These are phyloP conservation scores for Pseudococcus viburni DNA, from an alignment of 2,888 invertebrate genomes.

Conservation along the genomic window DNA sequence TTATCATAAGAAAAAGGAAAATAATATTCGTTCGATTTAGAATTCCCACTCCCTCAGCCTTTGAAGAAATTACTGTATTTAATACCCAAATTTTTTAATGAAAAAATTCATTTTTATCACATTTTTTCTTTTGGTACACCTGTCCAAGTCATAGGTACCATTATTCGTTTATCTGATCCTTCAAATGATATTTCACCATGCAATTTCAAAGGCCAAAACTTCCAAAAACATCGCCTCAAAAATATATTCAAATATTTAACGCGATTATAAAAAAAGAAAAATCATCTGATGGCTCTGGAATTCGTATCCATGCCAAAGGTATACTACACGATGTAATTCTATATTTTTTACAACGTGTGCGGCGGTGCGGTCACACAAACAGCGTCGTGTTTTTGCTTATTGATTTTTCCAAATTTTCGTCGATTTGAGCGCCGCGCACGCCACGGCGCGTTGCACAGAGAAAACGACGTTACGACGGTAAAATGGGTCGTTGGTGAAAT, in stretches of 20 bases:
- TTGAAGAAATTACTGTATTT: too few relatives aligned
- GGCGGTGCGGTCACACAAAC: conserved; percentile 37
- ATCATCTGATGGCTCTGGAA: background rate
- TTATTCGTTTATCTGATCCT: too few relatives aligned
- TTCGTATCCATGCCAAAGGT: conserved; percentile 3
- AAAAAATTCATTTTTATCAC: too few relatives aligned
- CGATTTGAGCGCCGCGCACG: conserved; percentile 37
- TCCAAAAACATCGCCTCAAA: background rate
- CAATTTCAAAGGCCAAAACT: background rate
- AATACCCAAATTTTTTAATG: too few relatives aligned
- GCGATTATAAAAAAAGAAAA: background rate
- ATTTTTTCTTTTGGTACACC: too few relatives aligned
- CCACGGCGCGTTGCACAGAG: conserved; percentile 18
- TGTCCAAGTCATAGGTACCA: too few relatives aligned
- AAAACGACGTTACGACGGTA: conserved; percentile 46
- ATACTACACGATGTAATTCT: background rate
- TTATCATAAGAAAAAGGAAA: too few relatives aligned
- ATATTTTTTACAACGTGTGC: conserved; percentile 37
- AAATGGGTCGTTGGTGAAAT: conserved; percentile 52
- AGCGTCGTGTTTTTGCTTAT: conserved; percentile 47
- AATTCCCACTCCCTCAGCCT: too few relatives aligned
- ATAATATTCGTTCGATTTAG: too few relatives aligned
- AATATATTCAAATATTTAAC: background rate
- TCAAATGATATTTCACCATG: background rate
- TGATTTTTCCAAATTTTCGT: conserved; percentile 57